These are phyloP conservation scores for Gastrophryne carolinensis DNA, from an alignment of 2,797 vertebrate species.

Conservation along the genomic window DNA sequence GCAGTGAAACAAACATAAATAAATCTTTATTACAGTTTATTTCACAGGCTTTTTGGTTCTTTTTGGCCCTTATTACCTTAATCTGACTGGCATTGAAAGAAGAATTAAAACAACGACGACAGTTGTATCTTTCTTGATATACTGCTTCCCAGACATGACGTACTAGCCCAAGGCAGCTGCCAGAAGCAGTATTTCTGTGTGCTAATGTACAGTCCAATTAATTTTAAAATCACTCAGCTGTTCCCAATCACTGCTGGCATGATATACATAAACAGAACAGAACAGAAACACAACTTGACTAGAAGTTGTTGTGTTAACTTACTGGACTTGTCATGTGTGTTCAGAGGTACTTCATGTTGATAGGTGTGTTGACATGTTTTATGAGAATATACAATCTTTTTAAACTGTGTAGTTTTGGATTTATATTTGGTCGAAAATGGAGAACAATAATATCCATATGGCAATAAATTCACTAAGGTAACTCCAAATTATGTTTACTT, in stretches of 20 bases:
- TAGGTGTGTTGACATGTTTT: not conserved
- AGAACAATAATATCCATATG: not conserved
- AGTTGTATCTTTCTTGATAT: not conserved
- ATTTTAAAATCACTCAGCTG: conserved; percentile 20
- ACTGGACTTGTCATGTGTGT: not conserved
- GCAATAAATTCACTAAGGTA: not conserved
- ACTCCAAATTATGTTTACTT: not conserved
- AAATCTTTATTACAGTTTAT: too few species aligned
- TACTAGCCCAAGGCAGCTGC: not conserved
- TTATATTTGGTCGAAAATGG: not conserved
- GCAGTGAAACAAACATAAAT: too few species aligned
- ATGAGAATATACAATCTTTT: not conserved
- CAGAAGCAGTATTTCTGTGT: conserved; percentile 1
- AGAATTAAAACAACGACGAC: not conserved
- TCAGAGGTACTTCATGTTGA: not conserved
- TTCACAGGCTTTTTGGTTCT: too few species aligned
- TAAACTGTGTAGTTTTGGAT: not conserved
- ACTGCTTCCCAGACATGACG: conserved; percentile 9
- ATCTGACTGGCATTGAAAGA: too few species aligned
- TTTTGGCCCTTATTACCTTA: too few species aligned
- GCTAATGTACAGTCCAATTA: not conserved
- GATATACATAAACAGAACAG: conserved; percentile 1
- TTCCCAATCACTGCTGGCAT: not conserved
- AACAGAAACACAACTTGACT: not conserved
- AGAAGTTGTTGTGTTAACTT: not conserved